Percentiles rank a stretch among this genome's conserved stretches.
Conservation (phyloP, 2,888 invertebrate species). For the Unio delphinus region DNA sequence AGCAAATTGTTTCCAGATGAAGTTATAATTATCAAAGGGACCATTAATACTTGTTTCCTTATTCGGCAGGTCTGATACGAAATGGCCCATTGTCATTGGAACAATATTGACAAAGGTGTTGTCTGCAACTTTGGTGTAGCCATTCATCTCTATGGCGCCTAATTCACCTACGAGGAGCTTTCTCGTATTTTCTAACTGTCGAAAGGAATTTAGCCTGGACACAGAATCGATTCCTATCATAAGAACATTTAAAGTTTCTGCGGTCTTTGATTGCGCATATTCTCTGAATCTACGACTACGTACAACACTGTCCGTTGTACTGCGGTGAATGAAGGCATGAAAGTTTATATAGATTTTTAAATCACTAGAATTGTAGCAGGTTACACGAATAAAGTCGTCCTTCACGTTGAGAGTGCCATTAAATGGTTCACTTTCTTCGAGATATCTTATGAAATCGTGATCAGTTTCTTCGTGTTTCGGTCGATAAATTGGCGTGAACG, state of each 20-base stretch:
- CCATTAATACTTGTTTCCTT: slow-evolving; percentile 28
- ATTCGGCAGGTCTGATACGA: slow-evolving; percentile 42
- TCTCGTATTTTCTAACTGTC: slow-evolving; percentile 82
- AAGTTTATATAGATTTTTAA: slow-evolving; percentile 59
- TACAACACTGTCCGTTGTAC: slow-evolving; percentile 32
- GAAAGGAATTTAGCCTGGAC: slow-evolving; percentile 86
- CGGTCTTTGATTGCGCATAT: slow-evolving; percentile 21
- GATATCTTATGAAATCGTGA: slow-evolving; percentile 31
- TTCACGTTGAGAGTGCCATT: slow-evolving; percentile 23
- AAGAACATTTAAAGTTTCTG: slow-evolving; percentile 79
- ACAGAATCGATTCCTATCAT: slow-evolving; percentile 92
- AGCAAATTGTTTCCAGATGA: slow-evolving; percentile 87
- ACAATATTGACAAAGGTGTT: slow-evolving; percentile 89
- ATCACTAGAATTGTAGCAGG: slow-evolving; percentile 52
- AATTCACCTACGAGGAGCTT: slow-evolving; percentile 77
- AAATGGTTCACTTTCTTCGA: slow-evolving; percentile 31
- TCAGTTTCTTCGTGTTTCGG: slow-evolving; percentile 30
- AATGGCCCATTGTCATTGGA: slow-evolving; percentile 78
- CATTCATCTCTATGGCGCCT: slow-evolving; percentile 83
- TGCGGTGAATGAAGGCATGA: slow-evolving; percentile 58
- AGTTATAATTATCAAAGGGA: slow-evolving; percentile 75
- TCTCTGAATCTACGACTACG: slow-evolving; percentile 25
- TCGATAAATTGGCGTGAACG: slow-evolving; percentile 55
- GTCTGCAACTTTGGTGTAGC: slow-evolving; percentile 93
- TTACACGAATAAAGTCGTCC: slow-evolving; percentile 61